These are phyloP conservation scores for Drosophila ogumai DNA, from an alignment of 1,140 invertebrate species.

Conservation along the genomic window DNA sequence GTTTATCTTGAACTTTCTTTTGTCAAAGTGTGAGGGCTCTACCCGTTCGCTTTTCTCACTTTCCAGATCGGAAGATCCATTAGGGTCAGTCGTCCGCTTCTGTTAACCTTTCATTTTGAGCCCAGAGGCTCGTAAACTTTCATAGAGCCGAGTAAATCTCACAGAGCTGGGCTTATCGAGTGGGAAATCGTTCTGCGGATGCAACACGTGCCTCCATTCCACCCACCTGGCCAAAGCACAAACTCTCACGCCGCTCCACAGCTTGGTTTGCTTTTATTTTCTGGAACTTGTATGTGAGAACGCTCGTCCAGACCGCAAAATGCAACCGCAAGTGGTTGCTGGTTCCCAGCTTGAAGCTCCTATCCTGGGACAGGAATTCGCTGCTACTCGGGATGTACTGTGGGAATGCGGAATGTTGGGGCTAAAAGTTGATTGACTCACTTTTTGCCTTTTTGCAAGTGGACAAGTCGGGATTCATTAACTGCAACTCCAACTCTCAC, in stretches of 20 bases:
- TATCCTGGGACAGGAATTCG: conserved; percentile 56
- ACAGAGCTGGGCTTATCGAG: conserved; percentile 28
- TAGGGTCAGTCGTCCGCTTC: conserved; percentile 56
- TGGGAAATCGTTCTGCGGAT: conserved; percentile 27
- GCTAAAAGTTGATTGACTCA: conserved; percentile 72
- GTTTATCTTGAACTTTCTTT: conserved; percentile 52
- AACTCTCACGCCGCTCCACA: conserved; percentile 59
- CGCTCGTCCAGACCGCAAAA: conserved; percentile 62
- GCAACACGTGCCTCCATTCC: conserved; percentile 54
- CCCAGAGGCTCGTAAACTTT: conserved; percentile 45
- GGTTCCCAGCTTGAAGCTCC: conserved; percentile 38
- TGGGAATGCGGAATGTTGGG: conserved; percentile 64
- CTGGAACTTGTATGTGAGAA: conserved; percentile 22
- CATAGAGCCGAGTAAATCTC: conserved; percentile 26
- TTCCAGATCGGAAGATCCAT: conserved; percentile 43
- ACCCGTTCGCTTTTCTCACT: conserved; percentile 14
- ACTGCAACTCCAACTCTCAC: conserved; percentile 51
- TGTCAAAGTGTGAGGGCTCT: conserved; percentile 30
- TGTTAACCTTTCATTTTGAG: conserved; percentile 34
- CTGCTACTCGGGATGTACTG: conserved; percentile 47
- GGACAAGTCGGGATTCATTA: conserved; percentile 65
- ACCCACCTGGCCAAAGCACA: conserved; percentile 11
- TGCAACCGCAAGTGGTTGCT: conserved; percentile 56
- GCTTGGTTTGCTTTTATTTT: conserved; percentile 5
- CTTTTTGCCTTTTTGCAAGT: conserved; percentile 31